Evolutionary conservation across 2,797 vertebrate genomes (phyloP).

Genomic region (Okamejei kenojei): DNA sequence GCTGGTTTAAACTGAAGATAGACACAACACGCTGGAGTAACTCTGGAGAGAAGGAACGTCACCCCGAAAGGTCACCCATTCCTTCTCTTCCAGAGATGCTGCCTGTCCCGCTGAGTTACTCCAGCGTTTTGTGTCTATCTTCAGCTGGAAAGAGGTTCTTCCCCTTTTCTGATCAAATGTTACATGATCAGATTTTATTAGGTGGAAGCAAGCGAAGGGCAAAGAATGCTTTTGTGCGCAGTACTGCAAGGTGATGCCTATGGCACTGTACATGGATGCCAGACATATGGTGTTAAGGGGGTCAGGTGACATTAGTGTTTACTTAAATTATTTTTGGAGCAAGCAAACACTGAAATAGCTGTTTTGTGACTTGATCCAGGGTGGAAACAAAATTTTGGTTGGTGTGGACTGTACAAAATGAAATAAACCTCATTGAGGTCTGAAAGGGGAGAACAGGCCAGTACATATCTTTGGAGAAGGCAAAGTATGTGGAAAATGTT

Average conservation of each 20-base stretch:
- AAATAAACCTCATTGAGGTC: not conserved
- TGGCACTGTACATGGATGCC: not conserved
- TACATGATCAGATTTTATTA: too few species aligned
- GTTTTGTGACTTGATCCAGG: not conserved
- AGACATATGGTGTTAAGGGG: not conserved
- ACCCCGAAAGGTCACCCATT: too few species aligned
- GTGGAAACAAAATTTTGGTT: not conserved
- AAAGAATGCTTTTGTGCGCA: not conserved
- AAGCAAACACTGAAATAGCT: not conserved
- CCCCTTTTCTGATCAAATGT: too few species aligned
- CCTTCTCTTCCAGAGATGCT: too few species aligned
- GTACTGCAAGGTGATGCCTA: not conserved
- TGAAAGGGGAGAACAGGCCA: not conserved
- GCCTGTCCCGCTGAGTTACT: too few species aligned
- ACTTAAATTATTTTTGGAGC: conserved; percentile 10
- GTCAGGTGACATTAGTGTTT: not conserved
- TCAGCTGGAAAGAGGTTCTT: too few species aligned
- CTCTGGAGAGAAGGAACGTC: too few species aligned
- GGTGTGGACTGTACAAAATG: not conserved
- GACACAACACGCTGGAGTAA: too few species aligned
- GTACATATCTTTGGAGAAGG: not conserved
- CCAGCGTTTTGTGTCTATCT: too few species aligned
- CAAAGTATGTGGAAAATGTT: conserved; percentile 10
- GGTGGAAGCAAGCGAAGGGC: not conserved
- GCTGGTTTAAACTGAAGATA: too few species aligned